Evolutionary conservation across 2,113 vertebrate genomes (phyloP).

Genomic region (Lophura nycthemera): DNA sequence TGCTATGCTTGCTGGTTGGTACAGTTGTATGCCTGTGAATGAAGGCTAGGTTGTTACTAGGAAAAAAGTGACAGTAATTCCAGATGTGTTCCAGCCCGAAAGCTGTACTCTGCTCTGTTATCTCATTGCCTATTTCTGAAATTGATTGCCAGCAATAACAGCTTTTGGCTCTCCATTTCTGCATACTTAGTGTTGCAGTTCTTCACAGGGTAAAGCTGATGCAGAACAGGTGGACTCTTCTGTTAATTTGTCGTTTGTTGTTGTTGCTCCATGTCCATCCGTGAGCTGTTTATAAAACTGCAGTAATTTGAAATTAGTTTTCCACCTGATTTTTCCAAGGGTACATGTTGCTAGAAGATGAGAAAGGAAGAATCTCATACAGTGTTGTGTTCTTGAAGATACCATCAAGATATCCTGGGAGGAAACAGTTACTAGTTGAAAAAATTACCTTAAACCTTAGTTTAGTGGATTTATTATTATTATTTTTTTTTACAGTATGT

Average conservation of each 20-base stretch:
- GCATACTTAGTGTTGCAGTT: neutral
- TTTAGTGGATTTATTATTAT: neutral
- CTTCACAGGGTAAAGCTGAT: rapidly evolving
- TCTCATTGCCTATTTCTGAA: neutral
- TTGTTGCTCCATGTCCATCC: neutral
- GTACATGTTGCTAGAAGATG: neutral
- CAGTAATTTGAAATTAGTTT: neutral
- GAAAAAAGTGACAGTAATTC: neutral
- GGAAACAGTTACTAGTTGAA: neutral
- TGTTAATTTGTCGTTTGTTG: neutral
- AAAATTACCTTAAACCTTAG: neutral
- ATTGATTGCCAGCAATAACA: neutral
- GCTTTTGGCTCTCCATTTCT: neutral
- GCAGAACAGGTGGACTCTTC: neutral
- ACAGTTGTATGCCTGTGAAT: neutral
- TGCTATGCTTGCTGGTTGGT: neutral
- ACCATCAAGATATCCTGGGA: neutral
- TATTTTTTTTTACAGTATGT: too few species aligned
- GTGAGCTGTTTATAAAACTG: neutral
- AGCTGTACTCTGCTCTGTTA: neutral
- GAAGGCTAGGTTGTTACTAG: neutral
- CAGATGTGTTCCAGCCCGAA: neutral
- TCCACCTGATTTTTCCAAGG: neutral
- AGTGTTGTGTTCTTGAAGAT: rapidly evolving
- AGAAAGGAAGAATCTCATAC: neutral